Evolutionary conservation across 2,888 invertebrate genomes (phyloP).

Genomic region (Tachina lurida): DNA sequence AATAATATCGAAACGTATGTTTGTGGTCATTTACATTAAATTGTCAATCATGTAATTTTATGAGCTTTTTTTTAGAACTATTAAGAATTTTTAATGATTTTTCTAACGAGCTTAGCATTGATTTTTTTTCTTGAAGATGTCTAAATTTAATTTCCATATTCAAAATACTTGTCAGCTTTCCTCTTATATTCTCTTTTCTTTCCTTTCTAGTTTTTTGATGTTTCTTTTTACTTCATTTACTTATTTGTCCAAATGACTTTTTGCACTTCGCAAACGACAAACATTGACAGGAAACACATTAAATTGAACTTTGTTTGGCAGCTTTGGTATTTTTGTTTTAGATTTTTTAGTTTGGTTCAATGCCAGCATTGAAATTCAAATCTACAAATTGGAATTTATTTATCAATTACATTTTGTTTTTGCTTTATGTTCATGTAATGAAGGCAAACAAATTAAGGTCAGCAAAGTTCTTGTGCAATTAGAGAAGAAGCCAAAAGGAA

Average conservation of each 20-base stretch:
- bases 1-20: conserved; percentile 4
- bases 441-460: conserved; percentile 52
- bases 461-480: conserved; percentile 20
- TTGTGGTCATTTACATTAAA: neutral
- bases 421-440: conserved; percentile 18
- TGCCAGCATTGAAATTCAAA: conserved; percentile 57
- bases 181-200: neutral
- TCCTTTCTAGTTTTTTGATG: neutral
- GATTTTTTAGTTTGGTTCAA: conserved; percentile 33
- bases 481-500: neutral
- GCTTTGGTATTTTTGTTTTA: conserved; percentile 4
- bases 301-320: conserved; percentile 41
- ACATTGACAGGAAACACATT: conserved; percentile 58
- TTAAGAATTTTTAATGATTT: conserved; percentile 26
- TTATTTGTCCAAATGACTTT: conserved; percentile 12
- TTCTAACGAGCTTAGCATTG: conserved; percentile 22
- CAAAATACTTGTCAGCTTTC: conserved; percentile 9
- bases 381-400: conserved; percentile 57
- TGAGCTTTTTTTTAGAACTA: neutral
- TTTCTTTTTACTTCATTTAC: neutral
- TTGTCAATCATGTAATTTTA: neutral
- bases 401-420: conserved; percentile 52
- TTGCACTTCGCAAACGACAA: conserved; percentile 38
- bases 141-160: conserved; percentile 7
- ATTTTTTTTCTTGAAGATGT: conserved; percentile 6